Evolutionary conservation across 2,797 vertebrate species (phyloP), one percentile per base, ranked within the genome.

Genomic region (Pygocentrus nattereri): DNA sequence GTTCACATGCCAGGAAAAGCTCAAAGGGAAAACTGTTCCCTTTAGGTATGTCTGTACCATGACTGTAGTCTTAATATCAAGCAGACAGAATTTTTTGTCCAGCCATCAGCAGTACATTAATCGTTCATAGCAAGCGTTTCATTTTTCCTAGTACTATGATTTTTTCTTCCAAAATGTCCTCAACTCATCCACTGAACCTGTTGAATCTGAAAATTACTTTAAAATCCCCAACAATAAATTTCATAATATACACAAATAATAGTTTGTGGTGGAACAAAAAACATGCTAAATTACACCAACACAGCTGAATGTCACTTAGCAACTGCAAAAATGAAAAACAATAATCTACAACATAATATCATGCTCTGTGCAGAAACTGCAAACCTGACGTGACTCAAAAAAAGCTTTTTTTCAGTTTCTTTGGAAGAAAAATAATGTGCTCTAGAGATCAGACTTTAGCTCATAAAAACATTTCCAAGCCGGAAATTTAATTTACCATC

Each of bases 401-500:
- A 68, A 49, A n/a, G n/a, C n/a, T n/a, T n/a, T n/a, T n/a, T n/a
- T n/a, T n/a, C n/a, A n/a, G n/a, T n/a, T n/a, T n/a, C n/a, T n/a
- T n/a, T n/a, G n/a, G n/a, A n/a, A n/a, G n/a, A n/a, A 34, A 25
- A 5, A 58, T 74, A 38, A 54, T n/a, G 23, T 47, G 23, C 21
- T 75, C 41, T 52, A 34, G 23, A 47, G 19, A 71, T 77, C 49
- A 18, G 56, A 64, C 25, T 56, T 30, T 10, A 82, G 59, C 25
- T 67, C 27, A n/a, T 50, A 47, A 49, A 65, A 64, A 10, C 31
- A 23, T 49, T 52, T 50, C 31, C 8, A 23, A 34, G 25, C 34
- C 64, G 31, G 70, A 78, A 74, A 69, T 77, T 16, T 18, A 19
- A 59, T 68, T 74, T 52, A 31, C 30, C 83, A 78, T 64, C 56